Conservation (phyloP, 2,113 vertebrate genomes). For the Oncorhynchus tshawytscha region DNA sequence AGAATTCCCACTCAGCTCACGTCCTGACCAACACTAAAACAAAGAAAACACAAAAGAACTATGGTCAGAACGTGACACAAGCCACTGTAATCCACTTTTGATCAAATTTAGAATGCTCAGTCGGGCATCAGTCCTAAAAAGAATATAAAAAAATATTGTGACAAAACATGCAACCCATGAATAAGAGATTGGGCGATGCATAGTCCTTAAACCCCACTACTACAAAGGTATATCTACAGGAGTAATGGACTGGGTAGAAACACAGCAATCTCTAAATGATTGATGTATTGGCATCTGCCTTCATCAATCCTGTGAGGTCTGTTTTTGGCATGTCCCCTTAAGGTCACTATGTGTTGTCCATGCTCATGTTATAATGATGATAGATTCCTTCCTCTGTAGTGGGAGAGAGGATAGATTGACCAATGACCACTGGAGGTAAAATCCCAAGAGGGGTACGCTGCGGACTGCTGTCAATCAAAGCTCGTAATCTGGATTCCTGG, state of each 20-base stretch:
- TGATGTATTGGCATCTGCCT: not conserved
- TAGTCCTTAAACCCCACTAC: too few relatives aligned
- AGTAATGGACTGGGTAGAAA: not conserved
- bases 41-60: too few relatives aligned
- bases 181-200: too few relatives aligned
- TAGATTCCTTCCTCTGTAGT: not conserved
- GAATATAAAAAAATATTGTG: too few relatives aligned
- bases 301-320: not conserved
- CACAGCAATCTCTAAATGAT: not conserved
- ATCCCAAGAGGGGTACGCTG: not conserved
- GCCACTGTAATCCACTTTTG: too few relatives aligned
- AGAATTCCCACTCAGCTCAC: too few relatives aligned
- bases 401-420: not conserved
- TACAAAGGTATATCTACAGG: too few relatives aligned
- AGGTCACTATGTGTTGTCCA: not conserved
- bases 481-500: not conserved
- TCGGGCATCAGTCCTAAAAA: too few relatives aligned
- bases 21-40: too few relatives aligned
- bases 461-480: not conserved
- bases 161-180: too few relatives aligned
- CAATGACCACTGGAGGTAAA: not conserved
- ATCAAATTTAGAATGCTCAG: too few relatives aligned
- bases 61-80: too few relatives aligned
- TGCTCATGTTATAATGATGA: not conserved
- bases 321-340: not conserved